Evolutionary conservation across 2,888 invertebrate species (phyloP), one percentile per base, ranked within the genome.

Genomic region (Campopleginae sp.): DNA sequence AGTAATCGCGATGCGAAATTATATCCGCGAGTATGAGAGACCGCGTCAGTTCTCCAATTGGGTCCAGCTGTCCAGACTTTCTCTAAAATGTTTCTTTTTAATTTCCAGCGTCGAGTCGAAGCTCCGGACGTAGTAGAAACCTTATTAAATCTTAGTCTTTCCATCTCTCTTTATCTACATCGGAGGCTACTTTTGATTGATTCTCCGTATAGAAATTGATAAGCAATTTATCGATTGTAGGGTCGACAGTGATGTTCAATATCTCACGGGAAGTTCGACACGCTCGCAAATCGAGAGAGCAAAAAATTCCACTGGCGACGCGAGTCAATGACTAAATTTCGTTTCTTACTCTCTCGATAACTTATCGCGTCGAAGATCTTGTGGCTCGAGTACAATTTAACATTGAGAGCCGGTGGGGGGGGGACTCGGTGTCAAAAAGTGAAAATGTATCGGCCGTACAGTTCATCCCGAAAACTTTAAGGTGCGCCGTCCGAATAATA

Each of bases 181-280:
- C 51, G 72, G 63, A 48, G 61, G 6, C 71, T n/a, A 63, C 23
- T 72, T 27, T 33, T 66, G 44, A 31, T 44, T 74, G 31, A 48
- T 19, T 63, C 23, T 14, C 12, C 12, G 23, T 44, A 68, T 42
- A 17, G 46, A 68, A 68, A 8, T 17, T 68, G 27, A 23, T 68
- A 68, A 42, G 14, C 19, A 42, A 66, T 66, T 66, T 38, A 68
- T 46, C 44, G 46, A 46, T n/a, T 19, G 17, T 4, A 38, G 17
- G 66, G 23, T 42, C 23, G 19, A 44, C 63, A 83, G 74, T n/a
- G 51, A 68, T 63, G 61, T 54, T 38, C 12, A 81, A 58, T 27
- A 23, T 38, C n/a, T 68, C 42, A 79, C 58, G 61, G 58, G 51
- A 82, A 42, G 27, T 58, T 68, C 54, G 61, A 46, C 72, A 54